Base-by-base conservation (phyloP, 1,140 invertebrate genomes). In the Zaprionus nigranus region DNA sequence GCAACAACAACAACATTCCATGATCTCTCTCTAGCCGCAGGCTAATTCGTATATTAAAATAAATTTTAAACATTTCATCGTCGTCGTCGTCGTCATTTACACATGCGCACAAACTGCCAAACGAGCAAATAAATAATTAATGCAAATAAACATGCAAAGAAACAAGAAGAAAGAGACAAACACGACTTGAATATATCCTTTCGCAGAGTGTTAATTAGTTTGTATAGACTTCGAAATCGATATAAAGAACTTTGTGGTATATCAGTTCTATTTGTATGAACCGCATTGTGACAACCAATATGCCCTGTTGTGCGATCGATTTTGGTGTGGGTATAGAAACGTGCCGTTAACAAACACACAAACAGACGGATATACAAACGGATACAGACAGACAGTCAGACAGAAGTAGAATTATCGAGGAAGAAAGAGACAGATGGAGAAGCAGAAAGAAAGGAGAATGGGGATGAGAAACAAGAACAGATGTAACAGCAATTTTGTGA, bases 41-140 rank as follows among this genome's bases (percentile, higher is more conserved):
- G 75, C 80, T 53, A 83, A 83, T 72, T 75, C 40, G 73, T 83
- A 81, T 87, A 88, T 87, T 87, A 84, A 88, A 87, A 84, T 88
- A 60, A 88, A 84, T 81, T 87, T 87, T 70, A 88, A 88, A 63
- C 81, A 87, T 83, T 88, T 82, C 62, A 58, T 77, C 64, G 71
- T 58, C 78, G 82, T 61, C 62, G 58, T 71, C 58, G 79, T 79
- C 79, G 79, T 54, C 85, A 81, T 88, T 88, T 81, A 81, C 85
- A 81, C 85, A 88, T 88, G 85, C 81, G 85, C 78, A 53, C 85
- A 79, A 90, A 79, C 85, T 85, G 78, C 71, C 81, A 88, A 88
- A 88, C 81, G 85, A 85, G 81, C 85, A 90, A 90, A 90, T 90
- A 90, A 90, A 85, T 90, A 90, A 90, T 90, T 85, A 90, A 90